Conservation (phyloP, 1,140 invertebrate species). For the Solenopsis fugax region DNA sequence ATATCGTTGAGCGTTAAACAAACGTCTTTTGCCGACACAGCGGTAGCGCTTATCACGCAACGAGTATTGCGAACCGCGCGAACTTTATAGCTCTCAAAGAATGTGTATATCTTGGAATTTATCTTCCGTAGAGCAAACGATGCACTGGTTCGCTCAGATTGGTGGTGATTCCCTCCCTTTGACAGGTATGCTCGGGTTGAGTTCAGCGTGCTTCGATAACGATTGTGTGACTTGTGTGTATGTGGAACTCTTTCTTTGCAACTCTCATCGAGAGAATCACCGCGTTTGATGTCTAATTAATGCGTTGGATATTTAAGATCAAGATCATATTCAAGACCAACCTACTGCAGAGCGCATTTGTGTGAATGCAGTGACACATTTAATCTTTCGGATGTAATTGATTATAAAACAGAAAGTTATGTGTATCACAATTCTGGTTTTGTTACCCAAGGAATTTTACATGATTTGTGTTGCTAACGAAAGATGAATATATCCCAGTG, state of each 20-base stretch:
- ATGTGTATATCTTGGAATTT: slow-evolving; percentile 67
- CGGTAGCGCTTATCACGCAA: slow-evolving; percentile 5
- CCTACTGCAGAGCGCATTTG: not conserved
- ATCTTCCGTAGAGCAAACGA: slow-evolving; percentile 84
- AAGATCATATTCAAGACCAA: not conserved
- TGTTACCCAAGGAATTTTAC: not conserved
- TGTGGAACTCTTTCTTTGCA: not conserved
- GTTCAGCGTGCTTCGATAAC: slow-evolving; percentile 52
- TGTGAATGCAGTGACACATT: not conserved
- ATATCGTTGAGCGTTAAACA: slow-evolving; percentile 5
- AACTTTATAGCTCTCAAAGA: slow-evolving; percentile 36
- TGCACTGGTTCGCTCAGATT: slow-evolving; percentile 86
- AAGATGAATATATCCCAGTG: not conserved
- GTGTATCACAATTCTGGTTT: not conserved
- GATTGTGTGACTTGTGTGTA: slow-evolving; percentile 35
- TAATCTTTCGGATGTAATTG: not conserved
- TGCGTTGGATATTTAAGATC: not conserved
- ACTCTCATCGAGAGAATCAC: not conserved
- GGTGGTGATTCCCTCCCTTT: slow-evolving; percentile 80
- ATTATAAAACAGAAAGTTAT: not conserved
- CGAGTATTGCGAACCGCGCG: not conserved
- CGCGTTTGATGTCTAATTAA: not conserved
- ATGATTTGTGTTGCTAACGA: not conserved
- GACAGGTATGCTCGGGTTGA: slow-evolving; percentile 80
- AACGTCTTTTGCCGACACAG: slow-evolving; percentile 2